Evolutionary conservation across 1,140 invertebrate genomes (phyloP), one percentile per base, ranked within the genome.

Genomic region (Drosophila chauvacae): DNA sequence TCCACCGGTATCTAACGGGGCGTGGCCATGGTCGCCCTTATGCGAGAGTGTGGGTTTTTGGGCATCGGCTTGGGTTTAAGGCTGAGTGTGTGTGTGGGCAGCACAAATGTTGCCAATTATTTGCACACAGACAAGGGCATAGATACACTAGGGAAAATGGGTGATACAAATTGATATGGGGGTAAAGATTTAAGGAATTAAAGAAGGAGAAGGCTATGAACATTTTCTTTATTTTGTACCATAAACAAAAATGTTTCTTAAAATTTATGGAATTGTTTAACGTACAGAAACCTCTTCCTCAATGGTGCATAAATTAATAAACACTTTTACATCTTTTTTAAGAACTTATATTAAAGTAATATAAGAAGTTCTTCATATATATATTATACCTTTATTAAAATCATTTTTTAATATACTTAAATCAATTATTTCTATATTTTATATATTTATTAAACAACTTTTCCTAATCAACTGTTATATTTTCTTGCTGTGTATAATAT

Each of bases 81-180:
- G 7, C n/a, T 69, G 77, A 72, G 73, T 81, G 74, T 23, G 44
- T 48, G 45, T 47, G 45, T 78, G 79, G 66, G 56, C 59, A 69
- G 76, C 80, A 55, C 68, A 84, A 84, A 84, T 84, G 81, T 80
- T 77, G 81, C 72, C 81, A 84, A 84, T 84, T 84, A 84, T 84
- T 84, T 84, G 71, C 81, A 80, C 75, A 82, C 57, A 82, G 59
- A 63, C 33, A 58, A 37, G 41, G 37, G 3, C 35, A 39, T 9
- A 28, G 0, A n/a, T 6, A 39, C 53, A 37, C 28, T 18, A 0
- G 3, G 20, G 7, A 10, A 39, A 56, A 23, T 11, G 0, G 2
- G 30, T 2, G 20, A 2, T 5, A 2, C 2, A 3, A 33, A 11
- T 55, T 10, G 4, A 20, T 14, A 6, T 4, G 14, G 9, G 2